phyloP scores from a whole-genome alignment of 2,797 vertebrate species.

The Varecia variegata region DNA sequence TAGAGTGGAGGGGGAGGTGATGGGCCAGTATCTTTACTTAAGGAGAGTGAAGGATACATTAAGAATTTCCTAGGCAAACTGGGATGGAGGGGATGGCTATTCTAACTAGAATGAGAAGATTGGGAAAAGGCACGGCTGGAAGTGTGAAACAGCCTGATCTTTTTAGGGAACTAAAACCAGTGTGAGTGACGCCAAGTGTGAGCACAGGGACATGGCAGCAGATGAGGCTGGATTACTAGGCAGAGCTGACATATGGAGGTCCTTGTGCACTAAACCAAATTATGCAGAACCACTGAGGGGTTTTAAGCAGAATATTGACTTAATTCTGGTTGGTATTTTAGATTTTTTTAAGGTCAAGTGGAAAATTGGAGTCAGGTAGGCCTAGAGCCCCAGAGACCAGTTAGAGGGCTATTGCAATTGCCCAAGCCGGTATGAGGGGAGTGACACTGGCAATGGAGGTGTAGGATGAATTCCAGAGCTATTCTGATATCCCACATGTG shows the following conservation, averaged over 20 bases:
- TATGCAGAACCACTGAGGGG: neutral
- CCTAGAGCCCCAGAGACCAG: neutral
- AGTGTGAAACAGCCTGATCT: neutral
- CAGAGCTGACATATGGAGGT: neutral
- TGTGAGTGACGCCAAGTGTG: neutral
- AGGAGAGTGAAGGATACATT: neutral
- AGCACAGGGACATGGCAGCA: neutral
- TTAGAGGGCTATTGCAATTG: neutral
- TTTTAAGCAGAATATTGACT: neutral
- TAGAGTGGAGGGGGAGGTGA: neutral
- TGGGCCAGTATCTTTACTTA: neutral
- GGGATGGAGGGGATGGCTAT: neutral
- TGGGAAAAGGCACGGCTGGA: neutral
- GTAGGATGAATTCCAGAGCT: conserved; percentile 23
- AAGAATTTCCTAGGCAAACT: neutral
- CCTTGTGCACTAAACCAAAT: neutral
- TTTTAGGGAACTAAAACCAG: conserved; percentile 47
- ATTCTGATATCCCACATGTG: conserved; percentile 35
- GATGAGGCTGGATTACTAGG: neutral
- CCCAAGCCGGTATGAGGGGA: neutral
- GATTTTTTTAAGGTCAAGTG: neutral
- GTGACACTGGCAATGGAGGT: neutral
- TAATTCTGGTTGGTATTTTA: neutral
- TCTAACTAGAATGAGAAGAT: neutral
- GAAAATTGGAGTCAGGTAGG: neutral